Evolutionary conservation across 2,797 vertebrate species (phyloP), one percentile per base, ranked within the genome.

Genomic region (Pseudochirops cupreus): DNA sequence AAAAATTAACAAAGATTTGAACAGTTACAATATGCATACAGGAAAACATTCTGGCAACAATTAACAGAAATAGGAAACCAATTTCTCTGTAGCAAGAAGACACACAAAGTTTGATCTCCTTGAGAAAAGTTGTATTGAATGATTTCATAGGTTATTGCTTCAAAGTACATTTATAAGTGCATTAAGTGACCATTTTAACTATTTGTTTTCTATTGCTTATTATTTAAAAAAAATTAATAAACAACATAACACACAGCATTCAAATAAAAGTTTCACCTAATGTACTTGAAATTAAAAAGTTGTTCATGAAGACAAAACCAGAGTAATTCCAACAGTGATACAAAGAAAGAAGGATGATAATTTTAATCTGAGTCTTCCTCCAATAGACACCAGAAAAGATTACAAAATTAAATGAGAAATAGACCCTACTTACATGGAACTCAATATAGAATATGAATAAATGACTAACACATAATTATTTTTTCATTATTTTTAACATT

Each of bases 401-500:
- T 39, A 87, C 9, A 87, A 87, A 87, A 87, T 74, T 87, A 87
- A 87, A 50, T 46, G 74, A 50, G 24, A 46, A 87, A 87, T 26
- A 87, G 21, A 0, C n/a, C 74, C 74, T 87, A 18, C 9, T 21
- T 50, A 74, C 16, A 46, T 46, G 74, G 39, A 82, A 67, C 21
- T 82, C 21, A 46, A 14, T 74, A 46, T 24, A 82, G 3, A 7
- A 82, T 82, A 46, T 82, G 18, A 2, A n/a, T 33, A 67, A 74
- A 74, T 74, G 33, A 74, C 59, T 33, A 67, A 67, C 33, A 67
- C 31, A 67, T 67, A 33, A 67, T 16, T n/a, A n/a, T 59, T 33
- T 67, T 67, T 67, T n/a, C 62, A n/a, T 67, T 67, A 67, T 67
- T 67, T 67, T n/a, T 67, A 67, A 67, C 62, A 67, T 67, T 67